phyloP scores from a whole-genome alignment of 37 sponge, comb jelly and placozoan species.

The Ianthella basta region DNA sequence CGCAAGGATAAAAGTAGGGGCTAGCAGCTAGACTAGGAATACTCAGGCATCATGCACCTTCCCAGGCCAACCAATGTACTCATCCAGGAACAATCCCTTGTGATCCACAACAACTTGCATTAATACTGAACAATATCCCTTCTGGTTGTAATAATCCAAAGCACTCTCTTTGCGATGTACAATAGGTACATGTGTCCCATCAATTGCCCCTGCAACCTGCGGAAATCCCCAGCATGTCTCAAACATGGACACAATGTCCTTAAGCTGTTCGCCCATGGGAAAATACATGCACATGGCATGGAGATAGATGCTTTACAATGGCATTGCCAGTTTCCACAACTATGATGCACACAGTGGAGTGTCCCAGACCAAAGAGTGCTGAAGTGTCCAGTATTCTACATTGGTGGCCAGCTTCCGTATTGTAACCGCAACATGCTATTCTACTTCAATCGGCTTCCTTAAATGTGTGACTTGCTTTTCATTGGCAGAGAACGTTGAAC shows the following conservation, averaged over 20 bases:
- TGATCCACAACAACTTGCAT: conserved; percentile 17
- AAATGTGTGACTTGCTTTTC: conserved; percentile 1
- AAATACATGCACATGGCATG: conserved; percentile 8
- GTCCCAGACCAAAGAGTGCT: conserved; percentile 42
- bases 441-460: conserved; percentile 28
- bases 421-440: conserved; percentile 48
- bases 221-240: conserved; percentile 51
- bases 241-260: conserved; percentile 34
- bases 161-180: conserved; percentile 36
- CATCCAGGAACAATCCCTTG: conserved; percentile 4
- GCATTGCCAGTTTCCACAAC: conserved; percentile 35
- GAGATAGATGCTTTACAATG: conserved; percentile 27
- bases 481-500: background rate
- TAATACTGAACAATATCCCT: conserved; percentile 22
- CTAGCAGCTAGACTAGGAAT: no score
- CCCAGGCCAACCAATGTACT: conserved; percentile 15
- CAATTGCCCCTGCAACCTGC: conserved; percentile 45
- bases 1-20: no score
- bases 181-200: conserved; percentile 50
- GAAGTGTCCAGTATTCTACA: conserved; percentile 51
- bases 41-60: conserved; percentile 24
- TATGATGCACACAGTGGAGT: conserved; percentile 42
- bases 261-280: conserved; percentile 11
- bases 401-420: conserved; percentile 56
- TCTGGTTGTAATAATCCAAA: conserved; percentile 40